Base-by-base conservation (phyloP, 2,113 vertebrate genomes). In the Macquaria ambigua region DNA sequence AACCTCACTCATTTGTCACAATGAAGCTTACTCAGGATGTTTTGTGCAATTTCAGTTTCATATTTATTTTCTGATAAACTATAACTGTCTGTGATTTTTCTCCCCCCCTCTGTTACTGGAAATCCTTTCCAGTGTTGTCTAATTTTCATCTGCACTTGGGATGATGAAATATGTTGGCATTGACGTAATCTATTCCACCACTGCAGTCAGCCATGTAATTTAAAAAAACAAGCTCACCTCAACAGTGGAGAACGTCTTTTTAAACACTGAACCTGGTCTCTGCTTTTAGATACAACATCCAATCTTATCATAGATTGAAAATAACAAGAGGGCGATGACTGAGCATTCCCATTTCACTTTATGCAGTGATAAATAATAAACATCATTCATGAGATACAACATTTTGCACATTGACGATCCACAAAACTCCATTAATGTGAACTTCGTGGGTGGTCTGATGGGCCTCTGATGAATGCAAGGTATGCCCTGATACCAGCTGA, bases 401-500 rank as follows among this genome's bases (percentile, higher is more conserved):
- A 21, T 74, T 31, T 59, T 77, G 37, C 41, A 23, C 64, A 68
- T 50, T 50, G 23, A 55, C 11, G 3, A 68, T 34, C 31, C 3
- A 0, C n/a, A 66, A 71, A 79, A 53, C 8, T 75, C 71, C 68
- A 85, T 46, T 46, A 64, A 83, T 41, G 37, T 46, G 53, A 78
- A 41, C 82, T 63, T 62, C 12, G 23, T 92, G 82, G 83, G 90
- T 89, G 92, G 89, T 31, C 77, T 82, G 31, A 53, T 37, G 75
- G 74, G 62, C 67, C 66, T 84, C 56, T 67, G 76, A 34, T 84
- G 81, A 91, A 92, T 83, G 80, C 1, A 25, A 90, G 77, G 87
- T 88, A 93, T 92, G 87, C 61, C 53, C 80, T 81, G 82, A 84
- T 86, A 86, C 15, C 63, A 66, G 59, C 37, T 55, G 41, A 89